Percentiles rank a stretch among this genome's conserved stretches.
phyloP scores from a whole-genome alignment of 2,797 vertebrate genomes.

The Etheostoma nigrum region DNA sequence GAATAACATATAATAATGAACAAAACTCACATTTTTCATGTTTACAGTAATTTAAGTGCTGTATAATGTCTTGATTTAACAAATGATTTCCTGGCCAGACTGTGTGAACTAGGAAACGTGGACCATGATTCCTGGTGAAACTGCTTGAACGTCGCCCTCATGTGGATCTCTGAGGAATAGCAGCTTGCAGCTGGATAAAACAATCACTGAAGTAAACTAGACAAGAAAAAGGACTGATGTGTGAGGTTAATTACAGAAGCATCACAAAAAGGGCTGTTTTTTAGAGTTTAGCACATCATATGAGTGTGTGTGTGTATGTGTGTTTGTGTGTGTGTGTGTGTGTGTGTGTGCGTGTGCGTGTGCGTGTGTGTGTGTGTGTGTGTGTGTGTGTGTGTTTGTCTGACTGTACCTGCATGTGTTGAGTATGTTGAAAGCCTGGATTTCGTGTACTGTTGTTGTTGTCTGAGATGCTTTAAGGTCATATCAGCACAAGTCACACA shows the following conservation, averaged over 20 bases:
- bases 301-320: no score
- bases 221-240: neutral
- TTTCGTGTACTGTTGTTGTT: neutral
- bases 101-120: neutral
- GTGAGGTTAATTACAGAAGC: no score
- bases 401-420: no score
- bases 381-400: no score
- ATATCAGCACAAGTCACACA: slow-evolving; percentile 17
- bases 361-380: no score
- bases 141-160: slow-evolving; percentile 51
- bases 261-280: no score
- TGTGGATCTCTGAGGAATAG: slow-evolving; percentile 44
- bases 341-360: no score
- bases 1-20: neutral
- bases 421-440: no score
- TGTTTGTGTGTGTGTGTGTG: no score
- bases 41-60: neutral
- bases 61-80: neutral
- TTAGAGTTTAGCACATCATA: no score
- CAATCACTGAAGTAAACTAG: neutral
- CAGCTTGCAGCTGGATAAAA: slow-evolving; percentile 16
- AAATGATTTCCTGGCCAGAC: slow-evolving; percentile 3
- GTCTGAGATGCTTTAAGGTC: slow-evolving; percentile 1
- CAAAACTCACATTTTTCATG: neutral
- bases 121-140: neutral